phyloP scores from a whole-genome alignment of 92 coral and sea anemone genomes.

The Zoanthus solanderi region DNA sequence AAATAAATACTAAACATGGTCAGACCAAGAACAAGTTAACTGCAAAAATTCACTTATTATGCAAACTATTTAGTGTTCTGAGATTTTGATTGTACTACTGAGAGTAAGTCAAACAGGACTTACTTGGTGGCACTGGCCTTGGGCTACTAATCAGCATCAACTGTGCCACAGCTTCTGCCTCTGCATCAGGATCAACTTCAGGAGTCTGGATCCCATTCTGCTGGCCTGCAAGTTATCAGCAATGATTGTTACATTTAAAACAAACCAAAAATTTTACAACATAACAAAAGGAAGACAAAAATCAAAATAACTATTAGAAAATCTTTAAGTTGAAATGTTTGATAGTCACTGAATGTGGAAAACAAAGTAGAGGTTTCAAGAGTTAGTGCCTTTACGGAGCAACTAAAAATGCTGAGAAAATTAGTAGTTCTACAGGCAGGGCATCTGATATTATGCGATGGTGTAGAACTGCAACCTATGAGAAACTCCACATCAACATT shows the following conservation, averaged over 20 bases:
- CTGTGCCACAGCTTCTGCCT: slow-evolving; percentile 99
- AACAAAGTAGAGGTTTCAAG: too few species aligned
- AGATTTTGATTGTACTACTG: neutral
- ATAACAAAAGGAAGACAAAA: neutral
- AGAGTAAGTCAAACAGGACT: slow-evolving; percentile 1
- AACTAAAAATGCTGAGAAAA: too few species aligned
- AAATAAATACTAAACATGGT: too few species aligned
- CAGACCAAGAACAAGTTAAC: too few species aligned
- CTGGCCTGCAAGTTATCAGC: slow-evolving; percentile 48
- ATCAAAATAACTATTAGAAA: neutral
- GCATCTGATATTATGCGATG: too few species aligned
- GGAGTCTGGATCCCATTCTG: slow-evolving; percentile 65
- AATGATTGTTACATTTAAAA: neutral
- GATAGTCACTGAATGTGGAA: neutral
- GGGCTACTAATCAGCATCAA: slow-evolving; percentile 93
- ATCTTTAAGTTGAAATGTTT: neutral
- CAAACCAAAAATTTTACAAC: neutral
- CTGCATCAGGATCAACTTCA: slow-evolving; percentile 98
- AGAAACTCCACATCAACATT: too few species aligned
- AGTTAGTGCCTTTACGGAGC: too few species aligned
- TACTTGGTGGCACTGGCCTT: slow-evolving; percentile 85
- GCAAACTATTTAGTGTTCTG: too few species aligned
- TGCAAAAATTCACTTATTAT: too few species aligned
- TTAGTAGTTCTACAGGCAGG: too few species aligned
- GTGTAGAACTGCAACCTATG: too few species aligned